A percentile compares a stretch with the other conserved stretches of the same genome.
These are phyloP conservation scores for Lucilia sericata DNA, from an alignment of 1,140 invertebrate species.

Conservation along the genomic window DNA sequence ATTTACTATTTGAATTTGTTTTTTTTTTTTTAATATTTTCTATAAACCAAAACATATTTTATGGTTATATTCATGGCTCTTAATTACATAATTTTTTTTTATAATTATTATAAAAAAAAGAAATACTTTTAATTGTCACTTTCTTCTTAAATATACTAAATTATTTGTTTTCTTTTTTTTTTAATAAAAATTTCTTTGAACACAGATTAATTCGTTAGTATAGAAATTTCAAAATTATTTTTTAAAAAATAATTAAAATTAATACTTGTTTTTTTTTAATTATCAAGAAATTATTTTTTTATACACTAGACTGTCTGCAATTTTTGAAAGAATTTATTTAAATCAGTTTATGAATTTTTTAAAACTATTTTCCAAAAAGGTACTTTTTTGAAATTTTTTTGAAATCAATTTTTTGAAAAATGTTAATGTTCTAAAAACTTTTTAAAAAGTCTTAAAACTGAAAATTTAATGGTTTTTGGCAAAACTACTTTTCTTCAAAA, in stretches of 20 bases:
- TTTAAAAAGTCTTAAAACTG: no score
- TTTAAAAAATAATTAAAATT: not conserved
- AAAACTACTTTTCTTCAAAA: no score
- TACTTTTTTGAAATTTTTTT: no score
- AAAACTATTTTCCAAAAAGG: no score
- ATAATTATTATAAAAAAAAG: constrained; percentile 21
- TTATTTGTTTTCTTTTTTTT: constrained; percentile 28
- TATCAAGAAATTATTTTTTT: not conserved
- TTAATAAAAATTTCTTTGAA: constrained; percentile 24
- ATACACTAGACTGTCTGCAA: no score
- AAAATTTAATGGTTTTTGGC: no score
- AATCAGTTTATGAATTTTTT: no score
- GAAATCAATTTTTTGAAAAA: no score
- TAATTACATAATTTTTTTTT: not conserved
- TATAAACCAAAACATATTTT: constrained; percentile 6
- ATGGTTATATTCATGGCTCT: not conserved
- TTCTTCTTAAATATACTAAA: not conserved
- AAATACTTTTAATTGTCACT: constrained; percentile 34
- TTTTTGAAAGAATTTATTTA: no score
- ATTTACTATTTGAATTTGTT: not conserved
- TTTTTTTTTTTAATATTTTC: not conserved
- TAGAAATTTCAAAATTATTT: constrained; percentile 8
- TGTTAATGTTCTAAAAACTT: no score
- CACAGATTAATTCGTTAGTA: constrained; percentile 39
- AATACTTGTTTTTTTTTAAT: not conserved